Conservation (phyloP, 2,888 invertebrate species). For the Diaperis boleti region DNA sequence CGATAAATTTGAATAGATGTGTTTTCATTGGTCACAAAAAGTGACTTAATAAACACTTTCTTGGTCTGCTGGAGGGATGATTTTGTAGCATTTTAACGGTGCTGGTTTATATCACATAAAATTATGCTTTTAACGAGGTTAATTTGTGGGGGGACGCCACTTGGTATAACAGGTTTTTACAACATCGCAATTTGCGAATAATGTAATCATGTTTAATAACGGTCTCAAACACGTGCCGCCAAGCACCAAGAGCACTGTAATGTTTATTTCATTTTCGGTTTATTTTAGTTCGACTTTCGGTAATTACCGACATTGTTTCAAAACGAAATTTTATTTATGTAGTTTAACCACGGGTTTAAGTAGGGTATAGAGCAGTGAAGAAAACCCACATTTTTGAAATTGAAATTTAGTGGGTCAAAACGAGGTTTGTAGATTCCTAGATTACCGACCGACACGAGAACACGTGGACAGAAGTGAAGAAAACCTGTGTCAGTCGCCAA, state of each 20-base stretch:
- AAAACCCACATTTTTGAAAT: no score
- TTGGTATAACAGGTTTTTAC: conserved; percentile 1
- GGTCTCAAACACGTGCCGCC: background rate
- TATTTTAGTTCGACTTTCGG: background rate
- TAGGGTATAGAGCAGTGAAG: no score
- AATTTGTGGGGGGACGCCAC: conserved; percentile 2
- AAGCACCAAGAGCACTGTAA: background rate
- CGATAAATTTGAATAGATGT: conserved; percentile 24
- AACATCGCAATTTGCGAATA: conserved; percentile 16
- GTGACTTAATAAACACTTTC: conserved; percentile 8
- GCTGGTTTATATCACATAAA: conserved; percentile 9
- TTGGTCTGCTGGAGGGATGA: background rate
- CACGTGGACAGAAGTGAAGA: no score
- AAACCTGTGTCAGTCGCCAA: no score
- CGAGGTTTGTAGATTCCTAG: no score
- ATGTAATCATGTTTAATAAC: conserved; percentile 15
- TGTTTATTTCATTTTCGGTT: background rate
- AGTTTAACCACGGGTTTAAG: background rate
- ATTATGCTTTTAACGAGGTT: conserved; percentile 16
- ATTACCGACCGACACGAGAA: no score
- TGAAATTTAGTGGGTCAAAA: conserved; percentile 10
- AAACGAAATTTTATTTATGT: background rate
- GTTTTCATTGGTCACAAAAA: conserved; percentile 16
- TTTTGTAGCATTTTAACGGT: background rate
- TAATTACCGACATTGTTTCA: background rate